These are phyloP conservation scores for Scolopax mira DNA, from an alignment of 2,113 vertebrate genomes.

Conservation along the genomic window DNA sequence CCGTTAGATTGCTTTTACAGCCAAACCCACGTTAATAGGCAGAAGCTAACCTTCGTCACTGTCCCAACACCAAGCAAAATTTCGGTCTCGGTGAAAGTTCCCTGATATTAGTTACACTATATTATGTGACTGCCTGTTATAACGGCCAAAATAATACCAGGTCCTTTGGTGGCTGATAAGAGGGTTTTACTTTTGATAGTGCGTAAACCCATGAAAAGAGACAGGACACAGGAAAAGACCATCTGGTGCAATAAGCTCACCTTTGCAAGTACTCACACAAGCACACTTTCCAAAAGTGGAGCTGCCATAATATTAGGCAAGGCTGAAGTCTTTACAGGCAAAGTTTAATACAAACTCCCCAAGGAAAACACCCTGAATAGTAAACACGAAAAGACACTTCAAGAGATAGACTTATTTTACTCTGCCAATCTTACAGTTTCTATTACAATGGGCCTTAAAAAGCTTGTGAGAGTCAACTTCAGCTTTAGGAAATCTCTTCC, in stretches of 20 bases:
- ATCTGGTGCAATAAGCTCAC: not conserved
- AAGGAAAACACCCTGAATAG: not conserved
- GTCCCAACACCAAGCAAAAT: not conserved
- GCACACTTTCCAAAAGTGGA: not conserved
- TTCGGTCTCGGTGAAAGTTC: not conserved
- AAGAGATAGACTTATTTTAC: slow-evolving; percentile 14
- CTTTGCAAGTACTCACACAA: not conserved
- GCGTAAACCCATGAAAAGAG: not conserved
- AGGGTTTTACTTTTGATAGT: not conserved
- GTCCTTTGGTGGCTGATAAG: not conserved
- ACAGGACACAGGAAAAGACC: not conserved
- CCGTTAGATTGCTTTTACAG: not conserved
- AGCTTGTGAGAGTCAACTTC: not conserved
- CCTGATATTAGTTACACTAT: not conserved
- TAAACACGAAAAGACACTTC: slow-evolving; percentile 8
- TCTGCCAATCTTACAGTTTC: not conserved
- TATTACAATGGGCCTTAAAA: slow-evolving; percentile 3
- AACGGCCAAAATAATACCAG: not conserved
- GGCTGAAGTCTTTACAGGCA: slow-evolving; percentile 8
- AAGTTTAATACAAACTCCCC: not conserved
- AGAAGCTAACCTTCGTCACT: not conserved
- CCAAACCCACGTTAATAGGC: not conserved
- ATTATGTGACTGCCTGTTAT: slow-evolving; percentile 1
- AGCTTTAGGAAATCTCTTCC: not conserved
- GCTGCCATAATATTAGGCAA: not conserved